These are phyloP conservation scores for Capitulum mitella DNA, from an alignment of 2,888 invertebrate genomes.

Conservation along the genomic window DNA sequence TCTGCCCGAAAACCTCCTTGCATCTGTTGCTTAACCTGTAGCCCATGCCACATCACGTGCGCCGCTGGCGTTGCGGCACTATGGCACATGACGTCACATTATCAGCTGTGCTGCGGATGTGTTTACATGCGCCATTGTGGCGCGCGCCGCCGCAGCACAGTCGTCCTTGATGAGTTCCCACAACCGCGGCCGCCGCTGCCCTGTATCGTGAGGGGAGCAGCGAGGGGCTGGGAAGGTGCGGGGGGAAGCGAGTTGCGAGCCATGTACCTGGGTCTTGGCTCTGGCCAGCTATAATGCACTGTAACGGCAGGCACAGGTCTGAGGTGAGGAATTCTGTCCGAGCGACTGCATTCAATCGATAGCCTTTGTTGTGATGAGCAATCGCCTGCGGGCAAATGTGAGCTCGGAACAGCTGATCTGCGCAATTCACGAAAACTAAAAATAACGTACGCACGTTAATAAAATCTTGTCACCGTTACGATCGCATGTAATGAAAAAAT, in stretches of 20 bases:
- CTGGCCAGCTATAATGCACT: constrained; percentile 11
- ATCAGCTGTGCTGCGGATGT: constrained; percentile 9
- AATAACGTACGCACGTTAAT: too few species aligned
- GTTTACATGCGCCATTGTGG: constrained; percentile 20
- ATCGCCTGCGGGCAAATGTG: background rate
- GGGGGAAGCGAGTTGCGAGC: background rate
- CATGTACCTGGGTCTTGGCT: background rate
- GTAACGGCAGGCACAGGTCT: constrained; percentile 16
- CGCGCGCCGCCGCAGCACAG: constrained; percentile 3
- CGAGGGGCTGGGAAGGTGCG: background rate
- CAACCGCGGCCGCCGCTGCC: background rate
- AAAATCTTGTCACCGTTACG: too few species aligned
- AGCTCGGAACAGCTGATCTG: background rate
- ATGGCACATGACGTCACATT: background rate
- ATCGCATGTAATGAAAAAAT: too few species aligned
- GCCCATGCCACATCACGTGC: too few species aligned
- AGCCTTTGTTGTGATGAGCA: background rate
- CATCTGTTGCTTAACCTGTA: too few species aligned
- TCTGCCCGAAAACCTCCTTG: too few species aligned
- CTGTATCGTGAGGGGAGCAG: background rate
- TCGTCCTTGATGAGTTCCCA: background rate
- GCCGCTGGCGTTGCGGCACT: too few species aligned
- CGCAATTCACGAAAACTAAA: background rate
- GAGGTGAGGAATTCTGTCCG: background rate
- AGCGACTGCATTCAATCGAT: background rate